Evolutionary conservation across 2,113 vertebrate genomes (phyloP).

Genomic region (Gallinago undulata): DNA sequence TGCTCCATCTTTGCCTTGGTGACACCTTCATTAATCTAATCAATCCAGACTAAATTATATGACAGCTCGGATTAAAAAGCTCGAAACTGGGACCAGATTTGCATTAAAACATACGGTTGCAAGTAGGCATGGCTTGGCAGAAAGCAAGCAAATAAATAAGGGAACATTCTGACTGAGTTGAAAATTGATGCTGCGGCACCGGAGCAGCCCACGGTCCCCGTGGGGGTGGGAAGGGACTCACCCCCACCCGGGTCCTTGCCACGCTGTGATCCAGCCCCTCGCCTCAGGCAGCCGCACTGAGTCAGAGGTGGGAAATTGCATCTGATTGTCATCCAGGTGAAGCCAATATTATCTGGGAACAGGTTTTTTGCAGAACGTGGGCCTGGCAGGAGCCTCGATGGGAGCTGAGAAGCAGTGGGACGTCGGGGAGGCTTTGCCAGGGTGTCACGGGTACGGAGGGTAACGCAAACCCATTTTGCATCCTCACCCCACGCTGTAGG

Average conservation of each 20-base stretch:
- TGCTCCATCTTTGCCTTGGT: neutral
- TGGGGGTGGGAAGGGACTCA: neutral
- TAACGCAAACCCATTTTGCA: neutral
- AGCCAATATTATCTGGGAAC: neutral
- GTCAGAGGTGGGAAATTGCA: neutral
- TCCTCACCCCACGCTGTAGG: fast-evolving
- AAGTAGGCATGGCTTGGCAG: neutral
- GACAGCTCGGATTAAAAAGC: neutral
- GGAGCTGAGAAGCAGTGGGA: neutral
- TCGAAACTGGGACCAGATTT: neutral
- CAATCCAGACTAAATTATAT: neutral
- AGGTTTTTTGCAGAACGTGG: neutral
- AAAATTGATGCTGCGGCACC: neutral
- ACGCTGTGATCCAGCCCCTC: neutral
- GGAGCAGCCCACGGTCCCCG: fast-evolving
- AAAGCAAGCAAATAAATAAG: neutral
- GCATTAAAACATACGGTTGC: fast-evolving
- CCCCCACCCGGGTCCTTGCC: neutral
- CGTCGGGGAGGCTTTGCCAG: neutral
- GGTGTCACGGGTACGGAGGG: no score
- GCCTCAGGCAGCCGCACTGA: neutral
- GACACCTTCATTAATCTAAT: neutral
- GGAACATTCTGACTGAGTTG: neutral
- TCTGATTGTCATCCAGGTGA: neutral
- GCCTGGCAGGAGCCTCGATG: neutral